Base-by-base conservation (phyloP, 2,113 vertebrate species). In the Lophochroa leadbeateri region DNA sequence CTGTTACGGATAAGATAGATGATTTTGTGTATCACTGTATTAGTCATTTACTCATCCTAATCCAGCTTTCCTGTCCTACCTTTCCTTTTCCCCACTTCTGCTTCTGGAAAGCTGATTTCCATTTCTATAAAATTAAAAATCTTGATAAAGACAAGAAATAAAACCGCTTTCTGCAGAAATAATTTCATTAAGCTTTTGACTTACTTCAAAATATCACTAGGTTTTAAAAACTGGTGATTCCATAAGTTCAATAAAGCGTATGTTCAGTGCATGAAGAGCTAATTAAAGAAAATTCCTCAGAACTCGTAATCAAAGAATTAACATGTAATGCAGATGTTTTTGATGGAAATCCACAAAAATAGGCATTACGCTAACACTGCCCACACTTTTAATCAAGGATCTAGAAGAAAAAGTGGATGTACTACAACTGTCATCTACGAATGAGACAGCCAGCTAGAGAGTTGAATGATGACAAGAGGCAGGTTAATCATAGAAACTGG, bases 231-330 rank as follows among this genome's bases (percentile, higher is more conserved):
- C 15, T 9, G 46, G 25, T 67, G 49, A 88, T 74, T 78, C 24
- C 65, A 39, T 86, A n/a, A 77, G 69, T 72, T 74, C 80, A 80
- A 35, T 93, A 57, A 86, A 74, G 7, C 74, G 18, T 77, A 74
- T 58, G 53, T 33, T 86, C 46, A 67, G 23, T 27, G 14, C 29
- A 77, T 29, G 29, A 94, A 95, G 35, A 60, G 61, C n/a, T 93
- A 92, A 86, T 68, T 77, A 78, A 92, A 87, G 31, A 13, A 90
- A 94, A 90, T 53, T 72, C 46, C 72, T 27, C 33, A 74, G 44
- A 67, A 90, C 12, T 20, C 80, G 18, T 29, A 86, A 94, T 58
- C 80, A 70, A 90, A 86, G 28, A 86, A 88, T 75, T 88, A 83
- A 17, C 31, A 63, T 11, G 25, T 15, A 81, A 92, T 83, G 15